Evolutionary conservation across 2,797 vertebrate species (phyloP).

Genomic region (Mormyrus hasselquistii): DNA sequence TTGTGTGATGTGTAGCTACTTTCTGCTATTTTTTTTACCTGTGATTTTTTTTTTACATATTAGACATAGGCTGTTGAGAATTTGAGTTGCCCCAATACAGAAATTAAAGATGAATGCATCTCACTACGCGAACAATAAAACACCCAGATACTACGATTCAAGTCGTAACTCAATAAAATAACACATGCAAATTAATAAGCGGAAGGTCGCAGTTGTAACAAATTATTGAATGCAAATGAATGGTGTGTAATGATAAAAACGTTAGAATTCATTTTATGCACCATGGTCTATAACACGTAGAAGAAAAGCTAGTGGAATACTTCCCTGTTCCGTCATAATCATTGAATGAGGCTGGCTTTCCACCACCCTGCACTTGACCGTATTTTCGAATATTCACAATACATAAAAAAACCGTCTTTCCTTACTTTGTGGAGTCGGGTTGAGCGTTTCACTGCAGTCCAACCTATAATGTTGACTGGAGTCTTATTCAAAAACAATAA

Average conservation of each 20-base stretch:
- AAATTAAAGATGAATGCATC: background rate
- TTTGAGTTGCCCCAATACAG: background rate
- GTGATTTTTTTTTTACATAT: background rate
- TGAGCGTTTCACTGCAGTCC: background rate
- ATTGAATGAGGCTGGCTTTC: background rate
- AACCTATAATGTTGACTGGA: background rate
- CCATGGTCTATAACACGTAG: background rate
- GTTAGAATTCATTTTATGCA: background rate
- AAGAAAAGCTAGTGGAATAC: background rate
- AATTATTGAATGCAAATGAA: background rate
- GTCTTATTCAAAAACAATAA: background rate
- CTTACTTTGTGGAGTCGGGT: background rate
- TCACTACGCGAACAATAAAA: background rate
- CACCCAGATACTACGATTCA: background rate
- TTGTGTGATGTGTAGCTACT: background rate
- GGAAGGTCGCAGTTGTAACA: background rate
- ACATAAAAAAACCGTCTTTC: background rate
- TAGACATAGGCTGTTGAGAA: background rate
- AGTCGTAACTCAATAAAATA: background rate
- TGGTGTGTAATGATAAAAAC: background rate
- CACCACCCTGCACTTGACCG: background rate
- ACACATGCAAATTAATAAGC: background rate
- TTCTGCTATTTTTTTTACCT: background rate
- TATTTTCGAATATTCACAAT: background rate
- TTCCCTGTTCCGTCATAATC: background rate